Evolutionary conservation across 2,888 invertebrate genomes (phyloP).

Genomic region (Spodoptera picta): DNA sequence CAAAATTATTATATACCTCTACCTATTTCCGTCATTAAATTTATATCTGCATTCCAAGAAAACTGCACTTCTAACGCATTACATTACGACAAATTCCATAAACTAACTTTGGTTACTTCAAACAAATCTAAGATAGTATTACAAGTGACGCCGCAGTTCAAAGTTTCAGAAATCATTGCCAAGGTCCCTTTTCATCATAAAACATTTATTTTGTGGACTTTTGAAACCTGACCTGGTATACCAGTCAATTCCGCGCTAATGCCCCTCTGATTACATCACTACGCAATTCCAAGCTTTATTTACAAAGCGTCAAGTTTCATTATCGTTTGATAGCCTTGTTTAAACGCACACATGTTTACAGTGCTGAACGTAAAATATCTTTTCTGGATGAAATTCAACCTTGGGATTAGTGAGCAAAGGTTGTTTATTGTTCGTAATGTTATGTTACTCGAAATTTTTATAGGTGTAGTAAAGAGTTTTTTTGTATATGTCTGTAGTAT

Average conservation of each 20-base stretch:
- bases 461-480: slow-evolving; percentile 37
- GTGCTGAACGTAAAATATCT: slow-evolving; percentile 22
- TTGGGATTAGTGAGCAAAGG: slow-evolving; percentile 11
- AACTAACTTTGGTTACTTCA: no score
- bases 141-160: not conserved
- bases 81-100: no score
- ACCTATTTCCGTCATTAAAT: no score
- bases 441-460: slow-evolving; percentile 37
- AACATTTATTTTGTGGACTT: slow-evolving; percentile 34
- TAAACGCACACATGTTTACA: slow-evolving; percentile 40
- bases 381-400: slow-evolving; percentile 8
- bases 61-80: no score
- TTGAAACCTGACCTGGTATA: slow-evolving; percentile 47
- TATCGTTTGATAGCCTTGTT: slow-evolving; percentile 42
- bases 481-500: slow-evolving; percentile 35
- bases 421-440: slow-evolving; percentile 25
- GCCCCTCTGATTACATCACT: slow-evolving; percentile 23
- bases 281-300: slow-evolving; percentile 34
- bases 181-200: slow-evolving; percentile 17
- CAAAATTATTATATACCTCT: no score
- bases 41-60: no score
- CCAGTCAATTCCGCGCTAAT: slow-evolving; percentile 32
- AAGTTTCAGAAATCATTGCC: slow-evolving; percentile 16
- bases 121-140: no score
- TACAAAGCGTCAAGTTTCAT: slow-evolving; percentile 36